phyloP scores from a whole-genome alignment of 1,140 invertebrate genomes.

The Drosophila miranda region DNA sequence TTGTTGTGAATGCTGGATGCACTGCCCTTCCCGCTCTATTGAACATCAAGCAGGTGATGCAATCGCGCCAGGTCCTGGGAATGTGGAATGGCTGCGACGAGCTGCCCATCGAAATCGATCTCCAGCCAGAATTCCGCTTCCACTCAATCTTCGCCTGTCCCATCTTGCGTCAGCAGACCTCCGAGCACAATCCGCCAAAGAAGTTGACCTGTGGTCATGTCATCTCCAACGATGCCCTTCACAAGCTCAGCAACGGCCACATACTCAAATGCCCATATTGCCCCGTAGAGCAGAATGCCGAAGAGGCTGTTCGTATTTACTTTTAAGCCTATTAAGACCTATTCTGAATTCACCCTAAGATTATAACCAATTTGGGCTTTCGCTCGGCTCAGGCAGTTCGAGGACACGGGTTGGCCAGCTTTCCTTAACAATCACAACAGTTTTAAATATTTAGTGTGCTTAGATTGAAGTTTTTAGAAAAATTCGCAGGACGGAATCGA shows the following conservation, averaged over 20 bases:
- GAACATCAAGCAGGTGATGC: slow-evolving; percentile 98
- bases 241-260: slow-evolving; percentile 95
- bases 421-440: slow-evolving; percentile 55
- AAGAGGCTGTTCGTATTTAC: slow-evolving; percentile 95
- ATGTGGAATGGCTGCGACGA: slow-evolving; percentile 98
- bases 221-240: slow-evolving; percentile 97
- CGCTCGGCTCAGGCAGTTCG: slow-evolving; percentile 31
- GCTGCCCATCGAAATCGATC: slow-evolving; percentile 96
- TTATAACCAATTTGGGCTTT: slow-evolving; percentile 38
- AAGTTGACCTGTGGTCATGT: slow-evolving; percentile 98
- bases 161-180: slow-evolving; percentile 97
- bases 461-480: slow-evolving; percentile 61
- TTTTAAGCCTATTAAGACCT: slow-evolving; percentile 86
- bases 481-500: slow-evolving; percentile 58
- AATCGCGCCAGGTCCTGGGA: slow-evolving; percentile 95
- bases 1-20: slow-evolving; percentile 94
- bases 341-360: slow-evolving; percentile 34
- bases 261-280: slow-evolving; percentile 99
- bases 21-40: slow-evolving; percentile 95
- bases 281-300: slow-evolving; percentile 96
- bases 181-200: slow-evolving; percentile 98
- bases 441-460: slow-evolving; percentile 41
- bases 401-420: slow-evolving; percentile 30
- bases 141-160: slow-evolving; percentile 99
- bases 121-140: slow-evolving; percentile 88